Percentiles rank a stretch among this genome's conserved stretches.
phyloP scores from a whole-genome alignment of 2,797 vertebrate genomes.

The Tapirus indicus region DNA sequence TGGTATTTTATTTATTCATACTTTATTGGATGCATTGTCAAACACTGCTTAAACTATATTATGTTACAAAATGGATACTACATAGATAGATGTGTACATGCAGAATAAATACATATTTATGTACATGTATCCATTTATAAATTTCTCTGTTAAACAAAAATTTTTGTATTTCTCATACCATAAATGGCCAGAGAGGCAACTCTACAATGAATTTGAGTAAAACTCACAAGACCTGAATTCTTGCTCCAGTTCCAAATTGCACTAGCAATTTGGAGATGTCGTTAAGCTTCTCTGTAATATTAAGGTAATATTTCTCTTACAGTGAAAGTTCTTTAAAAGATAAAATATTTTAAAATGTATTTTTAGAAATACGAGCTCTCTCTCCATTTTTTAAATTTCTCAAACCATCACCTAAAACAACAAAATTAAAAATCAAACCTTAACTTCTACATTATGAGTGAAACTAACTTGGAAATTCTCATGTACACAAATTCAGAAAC shows the following conservation, averaged over 20 bases:
- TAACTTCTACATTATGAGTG: not conserved
- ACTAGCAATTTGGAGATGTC: not conserved
- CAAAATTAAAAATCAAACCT: not conserved
- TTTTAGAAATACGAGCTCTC: not conserved
- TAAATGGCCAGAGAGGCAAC: not conserved
- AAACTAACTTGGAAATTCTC: not conserved
- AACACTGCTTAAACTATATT: not conserved
- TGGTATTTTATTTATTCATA: constrained; percentile 43
- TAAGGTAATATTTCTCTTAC: not conserved
- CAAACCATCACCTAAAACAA: not conserved
- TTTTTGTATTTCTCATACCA: not conserved
- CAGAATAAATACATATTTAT: not conserved
- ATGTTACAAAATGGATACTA: not conserved
- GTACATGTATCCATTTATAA: not conserved
- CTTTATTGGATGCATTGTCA: not conserved
- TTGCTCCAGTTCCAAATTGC: not conserved
- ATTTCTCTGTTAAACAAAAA: not conserved
- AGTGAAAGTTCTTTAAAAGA: not conserved
- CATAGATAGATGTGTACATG: not conserved
- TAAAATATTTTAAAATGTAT: not conserved
- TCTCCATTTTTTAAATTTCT: constrained; percentile 12
- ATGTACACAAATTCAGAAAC: constrained; percentile 58
- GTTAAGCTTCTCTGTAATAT: not conserved
- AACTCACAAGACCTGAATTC: not conserved
- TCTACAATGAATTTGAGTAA: not conserved